Base-by-base conservation (phyloP, 2,113 vertebrate genomes). In the Nannobrachium achirus region DNA sequence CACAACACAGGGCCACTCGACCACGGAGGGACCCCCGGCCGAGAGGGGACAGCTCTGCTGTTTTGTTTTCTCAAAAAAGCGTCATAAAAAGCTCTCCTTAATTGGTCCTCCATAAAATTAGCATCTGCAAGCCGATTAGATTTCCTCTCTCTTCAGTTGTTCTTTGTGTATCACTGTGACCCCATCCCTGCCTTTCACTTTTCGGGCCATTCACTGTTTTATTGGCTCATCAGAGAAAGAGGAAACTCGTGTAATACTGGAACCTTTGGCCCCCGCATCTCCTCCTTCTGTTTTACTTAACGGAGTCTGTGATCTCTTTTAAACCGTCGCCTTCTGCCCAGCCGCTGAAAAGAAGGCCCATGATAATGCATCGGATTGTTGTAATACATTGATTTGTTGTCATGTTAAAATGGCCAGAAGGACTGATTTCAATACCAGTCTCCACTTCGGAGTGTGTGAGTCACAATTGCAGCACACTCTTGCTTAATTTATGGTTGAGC, bases 81-180 rank as follows among this genome's bases (percentile, higher is more conserved):
- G 70, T 85, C 80, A 91, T 91, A 91, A 91, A 92, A 88, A 86
- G 84, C 83, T 89, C 70, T 70, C 76, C 82, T 90, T 92, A 92
- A 91, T 90, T 91, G 89, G 82, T 85, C 83, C 82, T 86, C 90
- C 82, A 88, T 91, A 91, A 90, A 91, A 92, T 92, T 91, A 75
- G 89, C 91, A 92, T 91, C 78, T 88, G 85, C 86, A 91, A 86
- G 79, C 89, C 77, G 82, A 88, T 90, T 86, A 88, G 85, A 89
- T 88, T 88, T 91, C 88, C 89, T 87, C 87, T 90, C 78, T 72
- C 63, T 72, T 83, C 73, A n/a, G 66, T 59, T 10, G n/a, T 72
- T n/a, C 39, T 76, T 89, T 88, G 81, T 88, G 67, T 63, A 40
- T 57, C 65, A 10, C 61, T 39, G 60, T 85, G 89, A 90, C 84